Percentiles rank a stretch among this genome's conserved stretches.
Evolutionary conservation across 2,797 vertebrate genomes (phyloP).

Genomic region (Oryzias dopingdopingensis): DNA sequence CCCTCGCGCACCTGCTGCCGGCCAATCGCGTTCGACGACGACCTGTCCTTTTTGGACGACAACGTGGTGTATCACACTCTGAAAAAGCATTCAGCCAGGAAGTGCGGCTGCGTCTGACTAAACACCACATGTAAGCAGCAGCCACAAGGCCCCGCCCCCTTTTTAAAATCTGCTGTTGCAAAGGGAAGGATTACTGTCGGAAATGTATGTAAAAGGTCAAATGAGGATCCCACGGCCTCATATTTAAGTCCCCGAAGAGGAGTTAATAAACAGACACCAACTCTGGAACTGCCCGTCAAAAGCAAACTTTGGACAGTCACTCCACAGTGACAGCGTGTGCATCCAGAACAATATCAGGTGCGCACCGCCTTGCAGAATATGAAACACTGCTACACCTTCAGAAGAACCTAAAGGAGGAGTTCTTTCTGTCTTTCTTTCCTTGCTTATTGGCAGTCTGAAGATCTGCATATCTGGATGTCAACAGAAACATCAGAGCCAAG

Average conservation of each 20-base stretch:
- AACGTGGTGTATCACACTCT: conserved; percentile 94
- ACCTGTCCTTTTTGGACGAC: conserved; percentile 96
- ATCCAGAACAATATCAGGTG: conserved; percentile 18
- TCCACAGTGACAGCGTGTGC: conserved; percentile 1
- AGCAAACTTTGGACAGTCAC: conserved; percentile 18
- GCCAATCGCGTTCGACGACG: conserved; percentile 92
- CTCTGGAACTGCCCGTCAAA: conserved; percentile 4
- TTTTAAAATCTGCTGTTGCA: conserved; percentile 26
- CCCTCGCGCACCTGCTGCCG: conserved; percentile 91
- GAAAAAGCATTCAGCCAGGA: conserved; percentile 96
- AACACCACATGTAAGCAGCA: not conserved
- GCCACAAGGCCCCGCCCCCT: conserved; percentile 25
- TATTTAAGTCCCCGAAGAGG: too few species aligned
- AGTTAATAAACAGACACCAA: conserved; percentile 9
- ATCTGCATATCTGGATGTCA: conserved; percentile 53
- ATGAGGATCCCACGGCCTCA: not conserved
- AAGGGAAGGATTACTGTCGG: conserved; percentile 23
- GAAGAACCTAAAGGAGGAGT: conserved; percentile 64
- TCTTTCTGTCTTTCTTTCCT: conserved; percentile 7
- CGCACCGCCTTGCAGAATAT: conserved; percentile 19
- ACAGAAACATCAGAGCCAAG: conserved; percentile 77
- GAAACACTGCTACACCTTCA: conserved; percentile 49
- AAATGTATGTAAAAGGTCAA: conserved; percentile 13
- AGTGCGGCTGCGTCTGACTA: conserved; percentile 90
- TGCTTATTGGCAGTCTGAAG: conserved; percentile 59